A percentile compares a stretch with the other conserved stretches of the same genome.
phyloP scores from a whole-genome alignment of 2,888 invertebrate species.

The Oscheius sp. region DNA sequence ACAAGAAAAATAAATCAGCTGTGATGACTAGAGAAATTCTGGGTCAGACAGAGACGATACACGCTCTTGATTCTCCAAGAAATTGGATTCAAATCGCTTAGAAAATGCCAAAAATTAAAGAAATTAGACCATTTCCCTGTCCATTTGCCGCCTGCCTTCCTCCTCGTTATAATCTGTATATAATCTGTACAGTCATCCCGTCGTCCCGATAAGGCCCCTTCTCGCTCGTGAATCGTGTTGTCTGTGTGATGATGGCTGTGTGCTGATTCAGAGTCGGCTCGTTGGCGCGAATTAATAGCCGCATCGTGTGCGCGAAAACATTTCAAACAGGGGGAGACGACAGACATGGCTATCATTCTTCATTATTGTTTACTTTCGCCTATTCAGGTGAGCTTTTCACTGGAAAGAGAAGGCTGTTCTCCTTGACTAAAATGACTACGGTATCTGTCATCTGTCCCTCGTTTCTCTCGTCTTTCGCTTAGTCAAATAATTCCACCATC shows the following conservation, averaged over 20 bases:
- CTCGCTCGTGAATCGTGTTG: not conserved
- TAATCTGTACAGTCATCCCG: conserved; percentile 15
- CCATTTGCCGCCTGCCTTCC: too few species aligned
- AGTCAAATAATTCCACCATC: not conserved
- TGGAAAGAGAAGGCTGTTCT: not conserved
- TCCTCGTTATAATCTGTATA: not conserved
- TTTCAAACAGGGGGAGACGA: not conserved
- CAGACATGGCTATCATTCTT: not conserved
- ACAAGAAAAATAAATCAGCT: too few species aligned
- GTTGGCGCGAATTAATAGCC: conserved; percentile 36
- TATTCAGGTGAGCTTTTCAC: not conserved
- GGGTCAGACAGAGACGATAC: too few species aligned
- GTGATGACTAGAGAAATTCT: too few species aligned
- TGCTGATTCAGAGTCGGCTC: conserved; percentile 36
- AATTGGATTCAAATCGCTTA: too few species aligned
- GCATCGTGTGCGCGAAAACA: conserved; percentile 14
- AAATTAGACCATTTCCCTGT: too few species aligned
- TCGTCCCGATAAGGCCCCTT: conserved; percentile 12
- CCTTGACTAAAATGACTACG: too few species aligned
- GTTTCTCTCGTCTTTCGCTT: not conserved
- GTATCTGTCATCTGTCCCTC: not conserved
- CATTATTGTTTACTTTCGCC: conserved; percentile 35
- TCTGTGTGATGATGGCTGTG: conserved; percentile 3
- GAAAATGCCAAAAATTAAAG: too few species aligned
- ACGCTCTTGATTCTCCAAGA: too few species aligned